Conservation (phyloP, 2,888 invertebrate genomes). For the Drosophila greeni region DNA sequence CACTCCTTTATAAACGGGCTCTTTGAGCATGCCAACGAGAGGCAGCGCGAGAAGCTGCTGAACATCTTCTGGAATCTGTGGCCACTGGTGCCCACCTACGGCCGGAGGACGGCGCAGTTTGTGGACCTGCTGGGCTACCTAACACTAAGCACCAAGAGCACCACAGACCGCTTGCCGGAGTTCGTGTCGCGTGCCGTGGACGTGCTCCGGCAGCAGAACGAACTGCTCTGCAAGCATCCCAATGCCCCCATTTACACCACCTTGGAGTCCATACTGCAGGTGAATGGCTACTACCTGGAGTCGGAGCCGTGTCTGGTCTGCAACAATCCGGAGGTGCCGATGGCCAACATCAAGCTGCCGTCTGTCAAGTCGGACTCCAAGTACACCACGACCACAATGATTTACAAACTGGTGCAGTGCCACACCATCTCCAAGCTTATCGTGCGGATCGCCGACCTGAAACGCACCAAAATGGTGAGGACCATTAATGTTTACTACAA, state of each 20-base stretch:
- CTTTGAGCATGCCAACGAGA: constrained; percentile 88
- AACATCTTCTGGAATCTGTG: constrained; percentile 94
- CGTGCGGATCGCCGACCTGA: constrained; percentile 95
- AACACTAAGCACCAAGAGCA: constrained; percentile 89
- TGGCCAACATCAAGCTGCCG: constrained; percentile 93
- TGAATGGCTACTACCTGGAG: constrained; percentile 97
- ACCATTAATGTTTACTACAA: constrained; percentile 98
- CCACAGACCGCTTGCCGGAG: constrained; percentile 83
- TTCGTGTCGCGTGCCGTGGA: constrained; percentile 93
- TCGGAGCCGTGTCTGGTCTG: constrained; percentile 98
- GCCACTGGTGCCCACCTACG: constrained; percentile 93
- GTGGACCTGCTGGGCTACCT: constrained; percentile 97
- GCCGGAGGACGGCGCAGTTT: constrained; percentile 96
- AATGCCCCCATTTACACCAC: constrained; percentile 96
- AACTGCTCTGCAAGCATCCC: constrained; percentile 92
- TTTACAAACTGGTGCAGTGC: constrained; percentile 96
- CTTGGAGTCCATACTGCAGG: constrained; percentile 94
- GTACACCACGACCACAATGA: constrained; percentile 98
- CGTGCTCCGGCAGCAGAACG: constrained; percentile 92
- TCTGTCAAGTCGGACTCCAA: constrained; percentile 97
- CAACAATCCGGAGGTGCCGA: constrained; percentile 97
- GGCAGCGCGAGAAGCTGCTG: constrained; percentile 88
- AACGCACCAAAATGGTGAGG: constrained; percentile 97
- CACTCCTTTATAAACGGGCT: constrained; percentile 91
- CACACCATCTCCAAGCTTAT: constrained; percentile 97